Conservation (phyloP, 2,113 vertebrate species). For the Pimephales promelas region DNA sequence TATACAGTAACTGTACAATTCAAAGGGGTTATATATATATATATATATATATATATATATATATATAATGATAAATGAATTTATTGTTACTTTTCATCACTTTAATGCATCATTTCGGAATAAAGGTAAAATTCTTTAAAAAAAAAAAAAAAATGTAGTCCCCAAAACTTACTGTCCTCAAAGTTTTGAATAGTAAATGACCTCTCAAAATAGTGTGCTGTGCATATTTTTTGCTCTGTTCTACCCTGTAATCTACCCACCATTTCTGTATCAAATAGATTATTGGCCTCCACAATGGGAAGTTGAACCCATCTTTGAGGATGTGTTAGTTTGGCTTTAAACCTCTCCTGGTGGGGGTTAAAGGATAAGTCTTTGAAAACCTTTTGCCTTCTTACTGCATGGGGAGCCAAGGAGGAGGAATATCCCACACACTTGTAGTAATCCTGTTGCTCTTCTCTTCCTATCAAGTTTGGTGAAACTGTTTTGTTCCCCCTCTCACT, state of each 20-base stretch:
- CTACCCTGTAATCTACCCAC: not conserved
- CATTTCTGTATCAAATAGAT: slow-evolving; percentile 42
- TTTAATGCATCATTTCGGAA: too few species aligned
- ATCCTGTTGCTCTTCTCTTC: slow-evolving; percentile 62
- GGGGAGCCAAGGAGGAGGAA: slow-evolving; percentile 68
- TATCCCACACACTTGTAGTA: slow-evolving; percentile 72
- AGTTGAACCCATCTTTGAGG: slow-evolving; percentile 56
- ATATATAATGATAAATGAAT: too few species aligned
- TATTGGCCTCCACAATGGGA: slow-evolving; percentile 62
- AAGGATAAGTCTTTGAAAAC: slow-evolving; percentile 43
- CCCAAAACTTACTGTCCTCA: too few species aligned
- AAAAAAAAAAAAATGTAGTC: too few species aligned
- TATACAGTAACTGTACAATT: too few species aligned
- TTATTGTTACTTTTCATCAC: too few species aligned
- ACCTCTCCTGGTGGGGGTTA: slow-evolving; percentile 46
- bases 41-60: too few species aligned
- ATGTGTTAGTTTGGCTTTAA: slow-evolving; percentile 54
- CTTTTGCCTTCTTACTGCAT: slow-evolving; percentile 10
- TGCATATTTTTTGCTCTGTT: not conserved
- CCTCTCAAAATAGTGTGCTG: too few species aligned
- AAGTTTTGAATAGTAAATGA: too few species aligned
- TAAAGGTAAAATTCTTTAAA: too few species aligned
- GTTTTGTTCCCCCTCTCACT: slow-evolving; percentile 27
- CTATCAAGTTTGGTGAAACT: slow-evolving; percentile 55
- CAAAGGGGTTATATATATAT: too few species aligned